Evolutionary conservation across 2,113 vertebrate genomes (phyloP).

Genomic region (Seriola quinqueradiata): DNA sequence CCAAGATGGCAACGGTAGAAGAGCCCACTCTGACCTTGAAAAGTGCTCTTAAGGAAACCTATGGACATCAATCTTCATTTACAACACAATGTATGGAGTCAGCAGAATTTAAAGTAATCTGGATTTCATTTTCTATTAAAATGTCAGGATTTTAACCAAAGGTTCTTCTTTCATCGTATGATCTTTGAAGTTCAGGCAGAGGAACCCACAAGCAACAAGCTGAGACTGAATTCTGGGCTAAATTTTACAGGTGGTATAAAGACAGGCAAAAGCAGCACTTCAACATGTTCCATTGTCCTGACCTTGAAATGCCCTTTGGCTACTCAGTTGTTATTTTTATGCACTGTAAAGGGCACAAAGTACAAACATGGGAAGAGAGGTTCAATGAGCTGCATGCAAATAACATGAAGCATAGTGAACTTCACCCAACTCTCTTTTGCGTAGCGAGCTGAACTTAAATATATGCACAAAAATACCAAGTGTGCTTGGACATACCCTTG

Average conservation of each 20-base stretch:
- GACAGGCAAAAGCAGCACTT: background rate
- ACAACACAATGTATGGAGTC: too few species aligned
- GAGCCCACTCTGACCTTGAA: too few species aligned
- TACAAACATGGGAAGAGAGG: background rate
- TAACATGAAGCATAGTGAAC: background rate
- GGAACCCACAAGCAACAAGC: background rate
- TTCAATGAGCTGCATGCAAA: background rate
- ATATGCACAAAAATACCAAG: background rate
- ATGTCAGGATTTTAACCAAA: background rate
- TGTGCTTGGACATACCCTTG: constrained; percentile 16
- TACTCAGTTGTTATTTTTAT: background rate
- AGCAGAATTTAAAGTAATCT: constrained; percentile 6
- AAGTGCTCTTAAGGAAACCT: too few species aligned
- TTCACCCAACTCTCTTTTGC: background rate
- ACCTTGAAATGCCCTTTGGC: background rate
- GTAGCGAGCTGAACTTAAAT: background rate
- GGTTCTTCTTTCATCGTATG: background rate
- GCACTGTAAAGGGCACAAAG: background rate
- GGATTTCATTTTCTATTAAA: background rate
- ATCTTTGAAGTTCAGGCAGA: background rate
- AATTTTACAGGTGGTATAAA: background rate
- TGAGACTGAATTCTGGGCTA: background rate
- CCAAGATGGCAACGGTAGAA: too few species aligned
- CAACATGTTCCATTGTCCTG: background rate
- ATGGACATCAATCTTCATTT: too few species aligned